Percentiles rank a stretch among this genome's conserved stretches.
These are phyloP conservation scores for Crematogaster levior DNA, from an alignment of 2,888 invertebrate species.

Conservation along the genomic window DNA sequence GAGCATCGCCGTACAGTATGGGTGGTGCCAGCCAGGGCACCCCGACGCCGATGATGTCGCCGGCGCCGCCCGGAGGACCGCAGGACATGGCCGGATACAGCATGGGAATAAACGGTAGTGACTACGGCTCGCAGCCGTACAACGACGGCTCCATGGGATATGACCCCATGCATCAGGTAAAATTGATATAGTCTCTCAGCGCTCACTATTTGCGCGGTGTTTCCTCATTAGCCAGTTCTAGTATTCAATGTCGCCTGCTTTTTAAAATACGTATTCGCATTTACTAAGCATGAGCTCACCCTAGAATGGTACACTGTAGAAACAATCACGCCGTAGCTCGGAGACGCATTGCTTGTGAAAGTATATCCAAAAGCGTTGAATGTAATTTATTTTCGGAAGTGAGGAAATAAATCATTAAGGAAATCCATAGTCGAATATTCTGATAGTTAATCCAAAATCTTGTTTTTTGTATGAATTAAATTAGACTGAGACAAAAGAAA, in stretches of 20 bases:
- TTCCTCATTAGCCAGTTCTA: constrained; percentile 27
- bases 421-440: too few species aligned
- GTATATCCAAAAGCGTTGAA: neutral
- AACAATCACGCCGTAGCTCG: constrained; percentile 10
- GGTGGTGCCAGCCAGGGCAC: constrained; percentile 94
- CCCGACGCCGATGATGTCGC: constrained; percentile 98
- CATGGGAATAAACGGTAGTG: constrained; percentile 96
- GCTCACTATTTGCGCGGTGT: constrained; percentile 1
- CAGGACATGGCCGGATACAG: constrained; percentile 98
- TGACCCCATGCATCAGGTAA: constrained; percentile 96
- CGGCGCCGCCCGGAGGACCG: constrained; percentile 91
- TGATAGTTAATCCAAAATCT: too few species aligned
- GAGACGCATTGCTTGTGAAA: neutral
- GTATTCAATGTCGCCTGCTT: constrained; percentile 67
- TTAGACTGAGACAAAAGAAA: neutral
- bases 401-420: neutral
- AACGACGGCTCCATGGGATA: constrained; percentile 97
- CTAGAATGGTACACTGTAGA: neutral
- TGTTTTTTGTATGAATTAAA: too few species aligned
- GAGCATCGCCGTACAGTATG: constrained; percentile 95
- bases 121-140: constrained; percentile 92
- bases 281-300: constrained; percentile 62
- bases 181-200: neutral
- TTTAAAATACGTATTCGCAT: constrained; percentile 38
- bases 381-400: neutral